Evolutionary conservation across 35 echinoderm and acorn worm species (phyloP).

Genomic region (Apostichopus californicus): DNA sequence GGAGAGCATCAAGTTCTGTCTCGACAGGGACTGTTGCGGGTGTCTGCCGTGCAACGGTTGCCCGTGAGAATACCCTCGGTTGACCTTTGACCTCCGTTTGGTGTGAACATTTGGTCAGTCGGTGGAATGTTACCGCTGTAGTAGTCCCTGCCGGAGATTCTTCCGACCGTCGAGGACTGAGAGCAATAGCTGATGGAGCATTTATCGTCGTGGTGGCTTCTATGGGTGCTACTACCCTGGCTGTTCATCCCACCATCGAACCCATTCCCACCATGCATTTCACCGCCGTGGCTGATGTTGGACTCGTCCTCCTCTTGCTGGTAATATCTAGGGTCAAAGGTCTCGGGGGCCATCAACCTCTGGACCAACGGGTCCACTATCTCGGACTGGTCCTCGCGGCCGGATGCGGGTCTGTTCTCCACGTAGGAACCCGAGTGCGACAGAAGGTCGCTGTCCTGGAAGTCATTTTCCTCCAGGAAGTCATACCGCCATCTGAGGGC

Average conservation of each 20-base stretch:
- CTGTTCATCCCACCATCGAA: slow-evolving; percentile 3
- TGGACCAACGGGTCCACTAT: slow-evolving; percentile 24
- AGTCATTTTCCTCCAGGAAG: slow-evolving; percentile 30
- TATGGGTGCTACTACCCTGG: slow-evolving; percentile 18
- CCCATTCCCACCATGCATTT: background rate
- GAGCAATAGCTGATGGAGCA: background rate
- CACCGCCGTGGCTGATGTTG: background rate
- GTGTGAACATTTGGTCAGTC: background rate
- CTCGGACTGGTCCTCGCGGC: slow-evolving; percentile 18
- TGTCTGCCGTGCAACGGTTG: background rate
- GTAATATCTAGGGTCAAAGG: background rate
- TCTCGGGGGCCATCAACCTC: background rate
- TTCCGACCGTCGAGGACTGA: background rate
- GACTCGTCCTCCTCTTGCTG: background rate
- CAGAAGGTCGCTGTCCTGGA: slow-evolving; percentile 28
- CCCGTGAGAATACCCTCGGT: background rate
- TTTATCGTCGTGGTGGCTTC: slow-evolving; percentile 23
- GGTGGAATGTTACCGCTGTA: slow-evolving; percentile 52
- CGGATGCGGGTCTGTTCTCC: slow-evolving; percentile 28
- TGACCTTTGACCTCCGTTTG: slow-evolving; percentile 12
- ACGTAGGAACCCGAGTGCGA: slow-evolving; percentile 27
- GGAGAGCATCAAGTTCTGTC: slow-evolving; percentile 37
- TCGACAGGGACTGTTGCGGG: slow-evolving; percentile 12
- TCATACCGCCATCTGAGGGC: slow-evolving; percentile 24
- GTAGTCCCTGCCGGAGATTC: slow-evolving; percentile 38